Evolutionary conservation across 1,140 invertebrate species (phyloP), one percentile per base, ranked within the genome.

Genomic region (Drosophila bifasciata): DNA sequence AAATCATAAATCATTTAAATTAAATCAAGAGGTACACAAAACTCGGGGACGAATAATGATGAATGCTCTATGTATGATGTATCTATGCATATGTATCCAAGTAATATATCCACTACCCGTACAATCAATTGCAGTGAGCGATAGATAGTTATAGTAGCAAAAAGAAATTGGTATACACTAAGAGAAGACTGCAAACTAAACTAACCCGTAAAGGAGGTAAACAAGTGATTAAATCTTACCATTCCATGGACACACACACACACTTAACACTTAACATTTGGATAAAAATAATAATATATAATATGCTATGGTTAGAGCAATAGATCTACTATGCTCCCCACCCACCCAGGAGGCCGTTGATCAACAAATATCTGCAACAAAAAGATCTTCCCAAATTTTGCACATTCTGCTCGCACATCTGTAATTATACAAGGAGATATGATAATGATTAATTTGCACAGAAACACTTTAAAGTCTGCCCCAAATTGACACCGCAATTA

Each of bases 61-160:
- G 45, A 46, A 70, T 51, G 59, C 46, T 39, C 17, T 45, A 50
- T 70, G 64, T 70, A 70, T 70, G 67, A 70, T 70, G 5, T 25
- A 45, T 58, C 19, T 69, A 70, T 50, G 60, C 19, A 52, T 46
- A 43, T 62, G 61, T 43, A 28, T 68, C 17, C 19, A 36, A 13
- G 32, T 36, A 13, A 11, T 58, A 45, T 59, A 43, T 51, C 59
- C 70, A 57, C 70, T 73, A 64, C 70, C 52, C 44, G 40, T 62
- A 72, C 45, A 50, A 43, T 23, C 11, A 25, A 43, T 61, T 60
- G 50, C 28, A 49, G 45, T 4, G 3, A 41, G 60, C 51, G 70
- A 74, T 59, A 70, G 66, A 70, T 58, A 69, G 66, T 66, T 68
- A 23, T 32, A 59, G 53, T 39, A 70, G 67, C 64, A 28, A 13